Base-by-base conservation (phyloP, 53 echinoderm and acorn worm species). In the Glandiceps talaboti region DNA sequence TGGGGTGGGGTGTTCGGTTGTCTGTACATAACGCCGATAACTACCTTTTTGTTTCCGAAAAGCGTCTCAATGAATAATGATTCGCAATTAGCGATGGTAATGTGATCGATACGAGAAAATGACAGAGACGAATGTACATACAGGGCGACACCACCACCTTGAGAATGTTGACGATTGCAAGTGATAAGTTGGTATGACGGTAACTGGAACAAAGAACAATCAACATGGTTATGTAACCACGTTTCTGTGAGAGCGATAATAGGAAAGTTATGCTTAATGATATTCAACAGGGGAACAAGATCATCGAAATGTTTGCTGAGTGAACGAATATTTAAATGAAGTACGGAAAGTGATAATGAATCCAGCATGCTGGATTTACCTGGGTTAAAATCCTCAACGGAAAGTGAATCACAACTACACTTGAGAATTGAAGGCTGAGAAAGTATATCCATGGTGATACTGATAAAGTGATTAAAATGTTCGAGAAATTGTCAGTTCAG, bases 111-210 rank as follows among this genome's bases (percentile, higher is more conserved):
- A 45, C 64, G 64, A 45, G 64, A 45, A 45, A 45, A 45, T 45
- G 64, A 45, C 64, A 45, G 20, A 12, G 64, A 45, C 64, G 64
- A 45, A 45, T 45, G 64, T 45, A 45, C 64, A 45, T 45, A 45
- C 64, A 45, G 64, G 64, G 64, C 64, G 64, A 45, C 64, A 45
- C 64, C 64, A 45, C 64, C 64, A 45, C 64, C 64, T 45, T 45
- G 64, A 45, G 64, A 45, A 45, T 45, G 64, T 45, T 45, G 64
- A 45, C 64, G 64, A 45, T 45, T 45, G 64, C 64, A 45, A 45
- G 64, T 45, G 64, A 45, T 45, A 45, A 45, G 64, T 20, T 45
- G 64, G 20, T 45, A 45, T 45, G 64, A 45, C 64, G 64, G 64
- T 20, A 45, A 20, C 64, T 45, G 64, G 64, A 45, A 45, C 64